These are phyloP conservation scores for Limnephilus auricula DNA, from an alignment of 2,888 invertebrate species.

Conservation along the genomic window DNA sequence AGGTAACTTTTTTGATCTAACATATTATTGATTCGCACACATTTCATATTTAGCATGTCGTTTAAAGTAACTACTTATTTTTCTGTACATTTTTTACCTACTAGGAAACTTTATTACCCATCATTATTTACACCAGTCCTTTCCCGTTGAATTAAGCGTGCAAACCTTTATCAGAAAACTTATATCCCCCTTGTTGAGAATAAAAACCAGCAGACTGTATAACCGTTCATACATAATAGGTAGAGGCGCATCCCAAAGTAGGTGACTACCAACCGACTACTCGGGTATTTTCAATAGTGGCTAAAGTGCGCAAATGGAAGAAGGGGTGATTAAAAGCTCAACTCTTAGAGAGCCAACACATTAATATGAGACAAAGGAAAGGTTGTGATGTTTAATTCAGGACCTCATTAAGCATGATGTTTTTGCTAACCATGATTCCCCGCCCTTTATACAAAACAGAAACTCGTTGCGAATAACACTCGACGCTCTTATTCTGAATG, in stretches of 20 bases:
- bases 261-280: not conserved
- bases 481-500: slow-evolving; percentile 13
- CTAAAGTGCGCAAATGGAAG: slow-evolving; percentile 24
- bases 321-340: slow-evolving; percentile 24
- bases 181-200: not conserved
- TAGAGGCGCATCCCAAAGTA: not conserved
- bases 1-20: too few relatives aligned
- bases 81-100: not conserved
- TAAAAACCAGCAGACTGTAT: not conserved
- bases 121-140: not conserved
- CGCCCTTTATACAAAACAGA: slow-evolving; percentile 14
- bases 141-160: not conserved
- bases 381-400: slow-evolving; percentile 59
- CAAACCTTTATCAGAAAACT: not conserved
- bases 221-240: not conserved
- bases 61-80: not conserved
- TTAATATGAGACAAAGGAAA: slow-evolving; percentile 41
- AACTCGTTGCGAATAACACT: slow-evolving; percentile 39
- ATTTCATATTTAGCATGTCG: not conserved
- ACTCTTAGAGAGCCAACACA: slow-evolving; percentile 32
- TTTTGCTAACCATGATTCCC: slow-evolving; percentile 53
- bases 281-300: slow-evolving; percentile 12
- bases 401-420: slow-evolving; percentile 51
- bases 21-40: not conserved
- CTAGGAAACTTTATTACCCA: not conserved